Conservation (phyloP, 2,113 vertebrate species). For the Chaetodon trifascialis region DNA sequence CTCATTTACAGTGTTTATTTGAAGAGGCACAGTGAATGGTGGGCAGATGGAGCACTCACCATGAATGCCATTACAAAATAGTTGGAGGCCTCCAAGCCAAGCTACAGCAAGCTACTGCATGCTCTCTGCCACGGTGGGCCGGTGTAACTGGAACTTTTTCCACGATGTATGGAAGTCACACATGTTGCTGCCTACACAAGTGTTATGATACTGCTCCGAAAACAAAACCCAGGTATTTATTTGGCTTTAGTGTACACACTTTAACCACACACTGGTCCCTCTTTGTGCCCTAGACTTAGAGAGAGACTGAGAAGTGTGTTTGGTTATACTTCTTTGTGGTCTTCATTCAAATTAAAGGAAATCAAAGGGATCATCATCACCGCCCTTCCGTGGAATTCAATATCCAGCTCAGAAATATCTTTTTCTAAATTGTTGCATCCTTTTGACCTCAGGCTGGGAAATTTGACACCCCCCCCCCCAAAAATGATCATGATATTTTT, state of each 20-base stretch:
- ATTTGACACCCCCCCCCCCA: too few species aligned
- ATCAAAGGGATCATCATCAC: too few species aligned
- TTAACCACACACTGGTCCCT: not conserved
- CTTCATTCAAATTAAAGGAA: not conserved
- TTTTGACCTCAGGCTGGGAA: too few species aligned
- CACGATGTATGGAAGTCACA: slow-evolving; percentile 21
- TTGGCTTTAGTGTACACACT: not conserved
- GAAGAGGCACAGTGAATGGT: slow-evolving; percentile 60
- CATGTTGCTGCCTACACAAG: not conserved
- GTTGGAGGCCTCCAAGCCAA: slow-evolving; percentile 46
- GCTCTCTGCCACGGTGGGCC: slow-evolving; percentile 28
- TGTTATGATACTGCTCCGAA: not conserved
- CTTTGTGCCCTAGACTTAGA: slow-evolving; percentile 11
- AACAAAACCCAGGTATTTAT: slow-evolving; percentile 23
- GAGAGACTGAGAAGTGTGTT: not conserved
- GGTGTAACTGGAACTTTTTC: slow-evolving; percentile 32
- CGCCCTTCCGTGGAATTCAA: too few species aligned
- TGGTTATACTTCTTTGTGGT: not conserved
- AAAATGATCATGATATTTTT: too few species aligned
- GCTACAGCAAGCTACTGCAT: slow-evolving; percentile 59
- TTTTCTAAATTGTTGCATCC: too few species aligned
- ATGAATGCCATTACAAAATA: slow-evolving; percentile 61
- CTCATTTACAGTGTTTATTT: slow-evolving; percentile 67
- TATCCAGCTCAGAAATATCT: too few species aligned
- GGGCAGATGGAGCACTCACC: slow-evolving; percentile 73